phyloP scores from a whole-genome alignment of 2,797 vertebrate species.

The Gila robusta region DNA sequence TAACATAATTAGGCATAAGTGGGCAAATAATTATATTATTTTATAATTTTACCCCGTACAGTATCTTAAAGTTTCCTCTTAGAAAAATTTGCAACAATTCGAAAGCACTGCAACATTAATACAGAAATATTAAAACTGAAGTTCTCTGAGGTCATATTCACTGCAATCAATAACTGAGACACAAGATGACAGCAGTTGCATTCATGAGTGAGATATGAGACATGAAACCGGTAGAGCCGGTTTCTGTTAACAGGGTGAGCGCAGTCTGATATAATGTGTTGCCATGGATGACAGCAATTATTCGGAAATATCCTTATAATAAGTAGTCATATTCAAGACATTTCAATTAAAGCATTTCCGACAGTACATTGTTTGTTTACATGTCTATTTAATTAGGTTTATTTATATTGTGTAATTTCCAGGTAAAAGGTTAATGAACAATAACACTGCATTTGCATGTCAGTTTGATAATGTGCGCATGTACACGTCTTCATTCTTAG shows the following conservation, averaged over 20 bases:
- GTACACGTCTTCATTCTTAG: neutral
- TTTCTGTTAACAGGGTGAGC: neutral
- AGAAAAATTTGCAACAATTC: no score
- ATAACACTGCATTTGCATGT: neutral
- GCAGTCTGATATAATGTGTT: neutral
- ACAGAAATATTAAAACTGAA: neutral
- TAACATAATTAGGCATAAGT: no score
- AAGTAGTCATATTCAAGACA: neutral
- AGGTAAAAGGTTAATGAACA: constrained; percentile 32
- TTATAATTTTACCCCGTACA: neutral
- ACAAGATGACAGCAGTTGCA: neutral
- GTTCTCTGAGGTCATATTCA: neutral
- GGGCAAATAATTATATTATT: neutral
- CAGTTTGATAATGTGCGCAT: constrained; percentile 22
- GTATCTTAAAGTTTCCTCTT: neutral
- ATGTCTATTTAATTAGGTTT: constrained; percentile 23
- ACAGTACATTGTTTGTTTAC: constrained; percentile 5
- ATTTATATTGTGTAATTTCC: neutral
- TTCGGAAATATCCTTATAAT: neutral
- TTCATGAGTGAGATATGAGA: neutral
- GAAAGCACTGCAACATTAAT: neutral
- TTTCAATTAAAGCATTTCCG: constrained; percentile 10
- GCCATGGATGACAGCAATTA: neutral
- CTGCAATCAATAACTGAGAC: neutral
- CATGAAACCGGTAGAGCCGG: neutral